Percentiles rank a stretch among this genome's conserved stretches.
Conservation (phyloP, 2,888 invertebrate genomes). For the Aleiodes testaceus region DNA sequence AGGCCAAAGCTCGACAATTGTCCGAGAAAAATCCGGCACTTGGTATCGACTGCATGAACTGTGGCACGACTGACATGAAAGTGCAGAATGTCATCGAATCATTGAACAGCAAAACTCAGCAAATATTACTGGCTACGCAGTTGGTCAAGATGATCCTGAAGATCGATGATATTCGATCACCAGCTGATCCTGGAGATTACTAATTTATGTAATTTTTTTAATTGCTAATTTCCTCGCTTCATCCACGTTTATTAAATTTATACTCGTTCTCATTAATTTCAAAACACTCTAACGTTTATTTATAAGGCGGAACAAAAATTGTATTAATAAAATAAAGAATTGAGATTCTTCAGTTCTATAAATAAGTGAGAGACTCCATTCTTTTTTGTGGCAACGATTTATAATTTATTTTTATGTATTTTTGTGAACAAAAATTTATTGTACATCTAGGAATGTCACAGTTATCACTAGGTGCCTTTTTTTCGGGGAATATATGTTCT, state of each 20-base stretch:
- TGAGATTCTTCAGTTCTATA: conserved; percentile 13
- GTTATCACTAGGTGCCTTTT: conserved; percentile 21
- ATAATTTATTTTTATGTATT: conserved; percentile 17
- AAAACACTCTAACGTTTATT: conserved; percentile 20
- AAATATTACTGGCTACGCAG: conserved; percentile 96
- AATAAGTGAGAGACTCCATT: conserved; percentile 29
- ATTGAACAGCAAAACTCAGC: conserved; percentile 96
- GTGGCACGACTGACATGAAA: conserved; percentile 93
- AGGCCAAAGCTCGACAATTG: conserved; percentile 92
- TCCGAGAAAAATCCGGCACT: conserved; percentile 88
- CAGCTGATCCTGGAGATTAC: conserved; percentile 64
- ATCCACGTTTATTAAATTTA: conserved; percentile 38
- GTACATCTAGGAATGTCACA: conserved; percentile 20
- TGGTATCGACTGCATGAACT: conserved; percentile 96
- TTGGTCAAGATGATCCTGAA: conserved; percentile 99
- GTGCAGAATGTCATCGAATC: conserved; percentile 97
- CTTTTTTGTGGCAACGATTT: conserved; percentile 16
- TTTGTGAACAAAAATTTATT: not conserved
- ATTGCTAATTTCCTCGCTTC: conserved; percentile 10
- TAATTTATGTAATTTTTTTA: conserved; percentile 1
- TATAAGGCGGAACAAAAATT: conserved; percentile 31
- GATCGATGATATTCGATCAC: conserved; percentile 94
- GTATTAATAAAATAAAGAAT: conserved; percentile 17
- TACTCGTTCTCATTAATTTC: conserved; percentile 40
- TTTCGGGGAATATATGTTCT: not conserved